A percentile compares a stretch with the other conserved stretches of the same genome.
Evolutionary conservation across 1,140 invertebrate species (phyloP).

Genomic region (Elymnias hypermnestra): DNA sequence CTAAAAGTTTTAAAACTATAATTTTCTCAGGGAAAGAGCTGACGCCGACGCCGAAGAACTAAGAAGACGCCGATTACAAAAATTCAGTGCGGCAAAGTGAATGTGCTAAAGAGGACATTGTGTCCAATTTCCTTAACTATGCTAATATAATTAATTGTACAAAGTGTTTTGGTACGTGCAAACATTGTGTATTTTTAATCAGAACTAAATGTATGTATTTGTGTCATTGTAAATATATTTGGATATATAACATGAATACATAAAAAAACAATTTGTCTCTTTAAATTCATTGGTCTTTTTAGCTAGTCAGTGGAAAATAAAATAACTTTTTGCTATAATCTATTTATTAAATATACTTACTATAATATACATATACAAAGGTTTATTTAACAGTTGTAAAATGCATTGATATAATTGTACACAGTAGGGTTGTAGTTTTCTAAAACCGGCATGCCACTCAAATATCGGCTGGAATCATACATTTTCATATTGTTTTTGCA

Average conservation of each 20-base stretch:
- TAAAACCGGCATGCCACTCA: constrained; percentile 79
- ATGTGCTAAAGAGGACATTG: constrained; percentile 30
- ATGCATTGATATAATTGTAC: constrained; percentile 85
- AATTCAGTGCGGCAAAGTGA: constrained; percentile 78
- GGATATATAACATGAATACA: constrained; percentile 69
- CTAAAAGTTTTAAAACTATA: too few relatives aligned
- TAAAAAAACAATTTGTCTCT: constrained; percentile 43
- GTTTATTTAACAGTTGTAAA: constrained; percentile 79
- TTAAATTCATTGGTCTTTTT: constrained; percentile 21
- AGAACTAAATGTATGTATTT: constrained; percentile 67
- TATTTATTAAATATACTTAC: constrained; percentile 24
- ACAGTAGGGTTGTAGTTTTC: constrained; percentile 86
- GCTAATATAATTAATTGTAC: constrained; percentile 67
- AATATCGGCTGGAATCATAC: constrained; percentile 81
- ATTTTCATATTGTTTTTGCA: constrained; percentile 79
- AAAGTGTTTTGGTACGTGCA: constrained; percentile 64
- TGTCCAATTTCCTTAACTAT: constrained; percentile 44
- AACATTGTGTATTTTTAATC: constrained; percentile 68
- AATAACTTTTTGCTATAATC: constrained; percentile 15
- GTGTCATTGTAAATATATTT: constrained; percentile 73
- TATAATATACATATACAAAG: constrained; percentile 1
- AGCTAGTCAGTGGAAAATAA: constrained; percentile 22
- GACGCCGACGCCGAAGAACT: constrained; percentile 76
- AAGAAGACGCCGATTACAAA: constrained; percentile 82
- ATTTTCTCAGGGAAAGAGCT: constrained; percentile 37